Evolutionary conservation across 2,888 invertebrate genomes (phyloP).

Genomic region (Chymomyza caudatula): DNA sequence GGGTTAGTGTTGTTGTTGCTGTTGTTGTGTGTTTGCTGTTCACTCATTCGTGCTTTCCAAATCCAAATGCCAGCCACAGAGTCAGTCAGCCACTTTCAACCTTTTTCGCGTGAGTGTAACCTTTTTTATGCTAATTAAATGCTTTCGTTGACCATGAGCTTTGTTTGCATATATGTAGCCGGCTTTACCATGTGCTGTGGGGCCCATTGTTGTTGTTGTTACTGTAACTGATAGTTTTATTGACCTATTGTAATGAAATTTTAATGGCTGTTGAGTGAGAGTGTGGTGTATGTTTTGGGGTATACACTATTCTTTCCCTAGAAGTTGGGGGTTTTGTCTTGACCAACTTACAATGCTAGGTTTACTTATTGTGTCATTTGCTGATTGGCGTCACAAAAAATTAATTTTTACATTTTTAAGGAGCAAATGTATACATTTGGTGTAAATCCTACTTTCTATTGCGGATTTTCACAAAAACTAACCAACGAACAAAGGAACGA

Average conservation of each 20-base stretch:
- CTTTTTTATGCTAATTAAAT: constrained; percentile 64
- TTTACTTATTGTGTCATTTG: too few species aligned
- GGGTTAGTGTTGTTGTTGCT: constrained; percentile 14
- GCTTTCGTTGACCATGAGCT: constrained; percentile 72
- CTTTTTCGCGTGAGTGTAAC: constrained; percentile 43
- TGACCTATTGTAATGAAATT: constrained; percentile 62
- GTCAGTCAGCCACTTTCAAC: constrained; percentile 18
- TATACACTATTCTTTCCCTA: background rate
- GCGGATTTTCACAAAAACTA: too few species aligned
- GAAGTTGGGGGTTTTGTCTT: too few species aligned
- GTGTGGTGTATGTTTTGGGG: constrained; percentile 22
- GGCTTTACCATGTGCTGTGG: constrained; percentile 3
- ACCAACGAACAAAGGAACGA: too few species aligned
- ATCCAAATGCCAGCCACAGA: constrained; percentile 24
- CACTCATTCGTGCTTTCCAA: constrained; percentile 41
- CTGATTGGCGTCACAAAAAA: too few species aligned
- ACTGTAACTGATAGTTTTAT: constrained; percentile 48
- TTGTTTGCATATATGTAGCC: constrained; percentile 16
- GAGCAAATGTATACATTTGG: too few species aligned
- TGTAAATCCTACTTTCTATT: too few species aligned
- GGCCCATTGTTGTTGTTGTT: constrained; percentile 19
- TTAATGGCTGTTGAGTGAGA: constrained; percentile 44
- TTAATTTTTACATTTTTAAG: too few species aligned
- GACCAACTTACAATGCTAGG: too few species aligned
- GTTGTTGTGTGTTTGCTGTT: background rate